phyloP scores from a whole-genome alignment of 2,113 vertebrate genomes.

The Phaethornis superciliosus region DNA sequence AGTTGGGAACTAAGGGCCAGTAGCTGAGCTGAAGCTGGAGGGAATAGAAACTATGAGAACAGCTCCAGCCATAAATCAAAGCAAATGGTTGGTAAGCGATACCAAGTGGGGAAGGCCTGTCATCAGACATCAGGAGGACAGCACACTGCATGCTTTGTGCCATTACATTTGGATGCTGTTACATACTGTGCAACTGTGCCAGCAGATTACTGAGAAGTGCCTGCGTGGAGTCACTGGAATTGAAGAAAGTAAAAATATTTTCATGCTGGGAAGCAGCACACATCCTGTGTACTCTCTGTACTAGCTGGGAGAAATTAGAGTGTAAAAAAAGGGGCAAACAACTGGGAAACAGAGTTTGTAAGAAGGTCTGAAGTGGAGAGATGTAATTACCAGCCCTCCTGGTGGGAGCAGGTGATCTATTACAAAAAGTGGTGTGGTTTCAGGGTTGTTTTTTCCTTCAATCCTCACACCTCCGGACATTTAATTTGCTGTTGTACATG shows the following conservation, averaged over 20 bases:
- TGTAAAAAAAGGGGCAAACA: background rate
- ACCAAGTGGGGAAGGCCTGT: background rate
- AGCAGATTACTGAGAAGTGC: background rate
- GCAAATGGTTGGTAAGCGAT: background rate
- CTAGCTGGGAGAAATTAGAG: background rate
- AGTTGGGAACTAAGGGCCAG: background rate
- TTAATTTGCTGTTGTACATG: background rate
- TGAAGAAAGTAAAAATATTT: background rate
- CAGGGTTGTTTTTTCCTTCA: background rate
- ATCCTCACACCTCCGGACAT: background rate
- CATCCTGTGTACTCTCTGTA: accelerated
- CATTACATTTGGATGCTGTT: background rate
- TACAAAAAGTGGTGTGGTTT: background rate
- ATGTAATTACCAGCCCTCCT: background rate
- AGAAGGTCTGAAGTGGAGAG: background rate
- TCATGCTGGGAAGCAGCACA: background rate
- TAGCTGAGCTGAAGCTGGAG: background rate
- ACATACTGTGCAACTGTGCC: accelerated
- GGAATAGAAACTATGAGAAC: background rate
- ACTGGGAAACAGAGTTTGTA: background rate
- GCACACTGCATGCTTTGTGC: background rate
- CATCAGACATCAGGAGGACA: background rate
- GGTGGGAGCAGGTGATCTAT: background rate
- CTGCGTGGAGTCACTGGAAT: background rate
- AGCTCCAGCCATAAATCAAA: background rate